These are phyloP conservation scores for Byasa hedistus DNA, from an alignment of 2,888 invertebrate genomes.

Conservation along the genomic window DNA sequence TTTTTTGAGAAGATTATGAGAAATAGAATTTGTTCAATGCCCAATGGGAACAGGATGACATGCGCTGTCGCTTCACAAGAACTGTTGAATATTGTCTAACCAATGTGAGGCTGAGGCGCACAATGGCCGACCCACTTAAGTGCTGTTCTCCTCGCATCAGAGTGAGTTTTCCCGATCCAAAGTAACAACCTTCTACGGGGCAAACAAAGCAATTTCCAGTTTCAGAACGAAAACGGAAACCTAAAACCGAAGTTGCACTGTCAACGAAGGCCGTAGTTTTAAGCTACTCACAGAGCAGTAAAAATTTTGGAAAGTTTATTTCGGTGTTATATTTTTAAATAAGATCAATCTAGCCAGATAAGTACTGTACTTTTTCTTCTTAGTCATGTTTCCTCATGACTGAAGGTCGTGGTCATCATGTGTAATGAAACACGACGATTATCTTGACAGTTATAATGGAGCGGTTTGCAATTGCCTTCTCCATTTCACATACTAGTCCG, in stretches of 20 bases:
- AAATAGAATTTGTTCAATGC: too few relatives aligned
- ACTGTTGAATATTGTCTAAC: constrained; percentile 63
- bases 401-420: too few relatives aligned
- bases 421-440: too few relatives aligned
- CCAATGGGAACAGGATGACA: constrained; percentile 59
- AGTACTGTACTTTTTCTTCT: too few relatives aligned
- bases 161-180: constrained; percentile 65
- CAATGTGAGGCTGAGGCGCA: constrained; percentile 50
- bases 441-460: too few relatives aligned
- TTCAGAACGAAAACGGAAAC: constrained; percentile 58
- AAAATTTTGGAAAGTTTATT: not conserved
- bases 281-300: not conserved
- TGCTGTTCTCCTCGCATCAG: constrained; percentile 65
- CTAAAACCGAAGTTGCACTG: constrained; percentile 57
- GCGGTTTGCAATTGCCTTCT: too few relatives aligned
- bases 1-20: not conserved
- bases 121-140: constrained; percentile 67
- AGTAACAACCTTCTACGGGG: constrained; percentile 68
- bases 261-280: constrained; percentile 43
- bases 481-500: too few relatives aligned
- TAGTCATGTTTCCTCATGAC: too few relatives aligned
- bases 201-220: constrained; percentile 71
- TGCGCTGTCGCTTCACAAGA: constrained; percentile 54
- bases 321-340: not conserved
- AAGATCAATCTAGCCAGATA: too few relatives aligned